Evolutionary conservation across 2,888 invertebrate species (phyloP), one percentile per base, ranked within the genome.

Genomic region (Lasioglossum pauxillum): DNA sequence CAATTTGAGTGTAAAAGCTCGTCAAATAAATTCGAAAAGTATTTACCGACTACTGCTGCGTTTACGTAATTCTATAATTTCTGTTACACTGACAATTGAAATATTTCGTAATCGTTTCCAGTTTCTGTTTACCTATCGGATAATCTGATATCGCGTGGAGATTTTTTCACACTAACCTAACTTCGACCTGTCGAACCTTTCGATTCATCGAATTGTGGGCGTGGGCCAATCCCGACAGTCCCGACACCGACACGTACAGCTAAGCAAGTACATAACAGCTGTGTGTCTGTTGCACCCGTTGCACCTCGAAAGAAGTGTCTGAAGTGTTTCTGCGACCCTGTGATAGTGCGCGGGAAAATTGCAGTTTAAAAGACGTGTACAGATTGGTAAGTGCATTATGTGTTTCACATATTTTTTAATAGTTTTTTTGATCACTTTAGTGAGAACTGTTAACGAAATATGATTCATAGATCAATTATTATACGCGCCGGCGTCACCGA

Each of bases 181-280:
- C 12, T 35, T 35, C 35, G 75, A 83, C 46, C 10, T 19, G 3
- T 60, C 23, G 71, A 60, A 73, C 2, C 23, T 35, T 35, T 7
- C 75, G 83, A 83, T 46, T 10, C 5, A 44, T 83, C 67, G 57
- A 85, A 38, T 27, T 38, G 44, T 76, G 14, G n/a, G 31, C 16
- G 44, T 79, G 10, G 19, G 19, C 16, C 14, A 41, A 31, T 67
- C 12, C 41, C 14, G 7, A 64, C 64, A 57, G 12, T 60, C 14
- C 27, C 12, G 60, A 16, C 27, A 4, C 27, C 12, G 60, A 60
- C 14, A 14, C 27, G 5, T 14, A 73, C 5, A 73, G 53, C 19
- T 19, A 53, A 5, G 35, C 8, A 49, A 10, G 35, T 35, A 10
- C 57, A 53, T 1, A 31, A 31, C 31, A 31, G 12, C 35, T 38